A percentile compares a stretch with the other conserved stretches of the same genome.
phyloP scores from a whole-genome alignment of 2,797 vertebrate species.

The Lepilemur septentrionalis region DNA sequence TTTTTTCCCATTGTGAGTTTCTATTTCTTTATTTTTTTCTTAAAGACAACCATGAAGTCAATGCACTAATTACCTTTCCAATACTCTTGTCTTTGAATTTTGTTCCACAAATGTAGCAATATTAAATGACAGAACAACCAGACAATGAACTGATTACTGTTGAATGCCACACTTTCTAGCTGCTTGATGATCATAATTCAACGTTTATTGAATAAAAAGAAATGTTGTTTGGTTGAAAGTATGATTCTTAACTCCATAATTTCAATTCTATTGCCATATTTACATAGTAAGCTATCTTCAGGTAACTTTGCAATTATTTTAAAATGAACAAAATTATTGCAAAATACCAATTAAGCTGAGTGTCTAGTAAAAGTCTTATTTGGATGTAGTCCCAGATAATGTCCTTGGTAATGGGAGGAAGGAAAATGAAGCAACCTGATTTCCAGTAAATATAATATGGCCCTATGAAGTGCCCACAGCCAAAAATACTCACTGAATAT shows the following conservation, averaged over 20 bases:
- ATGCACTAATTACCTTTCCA: conserved; percentile 68
- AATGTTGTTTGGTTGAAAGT: conserved; percentile 18
- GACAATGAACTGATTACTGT: conserved; percentile 11
- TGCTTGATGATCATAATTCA: conserved; percentile 50
- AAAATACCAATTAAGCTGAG: conserved; percentile 57
- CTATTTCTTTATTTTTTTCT: conserved; percentile 53
- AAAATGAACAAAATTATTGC: conserved; percentile 52
- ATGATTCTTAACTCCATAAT: conserved; percentile 10
- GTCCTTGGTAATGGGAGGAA: conserved; percentile 49
- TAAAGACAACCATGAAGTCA: conserved; percentile 46
- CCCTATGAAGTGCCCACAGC: background rate
- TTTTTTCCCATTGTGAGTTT: conserved; percentile 57
- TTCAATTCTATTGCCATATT: conserved; percentile 48
- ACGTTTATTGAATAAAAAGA: conserved; percentile 31
- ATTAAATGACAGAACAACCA: conserved; percentile 52
- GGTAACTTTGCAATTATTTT: conserved; percentile 44
- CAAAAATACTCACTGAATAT: conserved; percentile 47
- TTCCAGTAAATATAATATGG: conserved; percentile 69
- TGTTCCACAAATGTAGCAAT: conserved; percentile 55
- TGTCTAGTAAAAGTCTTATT: conserved; percentile 58
- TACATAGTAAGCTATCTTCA: conserved; percentile 40
- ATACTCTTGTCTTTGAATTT: conserved; percentile 50
- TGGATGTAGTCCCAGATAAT: conserved; percentile 61
- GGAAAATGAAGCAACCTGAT: conserved; percentile 58
- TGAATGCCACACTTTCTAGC: conserved; percentile 7